These are phyloP conservation scores for Anticlea derivata DNA, from an alignment of 2,888 invertebrate species.

Conservation along the genomic window DNA sequence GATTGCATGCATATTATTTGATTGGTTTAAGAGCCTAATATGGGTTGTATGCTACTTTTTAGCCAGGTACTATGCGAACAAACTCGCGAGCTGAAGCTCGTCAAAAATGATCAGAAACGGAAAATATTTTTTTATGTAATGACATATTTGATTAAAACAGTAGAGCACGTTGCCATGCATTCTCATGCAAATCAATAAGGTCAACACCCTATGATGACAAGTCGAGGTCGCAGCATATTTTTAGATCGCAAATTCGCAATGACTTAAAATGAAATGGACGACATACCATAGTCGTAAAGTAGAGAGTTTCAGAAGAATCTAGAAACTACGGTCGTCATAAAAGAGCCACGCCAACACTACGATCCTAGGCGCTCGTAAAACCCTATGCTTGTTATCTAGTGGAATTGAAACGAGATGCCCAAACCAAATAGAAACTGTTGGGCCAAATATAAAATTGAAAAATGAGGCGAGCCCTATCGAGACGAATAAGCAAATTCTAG, in stretches of 20 bases:
- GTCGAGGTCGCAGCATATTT: constrained; percentile 26
- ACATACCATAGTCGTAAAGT: constrained; percentile 36
- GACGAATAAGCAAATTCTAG: not conserved
- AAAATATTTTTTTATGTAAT: no score
- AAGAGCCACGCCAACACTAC: constrained; percentile 45
- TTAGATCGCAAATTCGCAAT: constrained; percentile 15
- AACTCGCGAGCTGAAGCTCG: no score
- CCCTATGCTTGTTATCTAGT: constrained; percentile 59
- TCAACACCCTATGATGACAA: constrained; percentile 27
- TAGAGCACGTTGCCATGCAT: not conserved
- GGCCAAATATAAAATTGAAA: constrained; percentile 21
- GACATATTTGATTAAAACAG: not conserved
- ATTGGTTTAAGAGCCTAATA: no score
- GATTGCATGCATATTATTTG: no score
- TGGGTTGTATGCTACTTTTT: no score
- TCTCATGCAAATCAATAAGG: constrained; percentile 17
- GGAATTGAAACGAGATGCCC: constrained; percentile 46
- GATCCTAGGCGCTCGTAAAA: constrained; percentile 63
- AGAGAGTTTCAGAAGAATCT: constrained; percentile 45
- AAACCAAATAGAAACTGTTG: constrained; percentile 37
- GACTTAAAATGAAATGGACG: constrained; percentile 29
- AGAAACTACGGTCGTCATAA: constrained; percentile 39
- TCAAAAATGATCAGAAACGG: not conserved
- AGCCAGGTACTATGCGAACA: no score
- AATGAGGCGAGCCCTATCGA: not conserved